These are phyloP conservation scores for Calcarius lapponicus DNA, from an alignment of 2,797 vertebrate species.

Conservation along the genomic window DNA sequence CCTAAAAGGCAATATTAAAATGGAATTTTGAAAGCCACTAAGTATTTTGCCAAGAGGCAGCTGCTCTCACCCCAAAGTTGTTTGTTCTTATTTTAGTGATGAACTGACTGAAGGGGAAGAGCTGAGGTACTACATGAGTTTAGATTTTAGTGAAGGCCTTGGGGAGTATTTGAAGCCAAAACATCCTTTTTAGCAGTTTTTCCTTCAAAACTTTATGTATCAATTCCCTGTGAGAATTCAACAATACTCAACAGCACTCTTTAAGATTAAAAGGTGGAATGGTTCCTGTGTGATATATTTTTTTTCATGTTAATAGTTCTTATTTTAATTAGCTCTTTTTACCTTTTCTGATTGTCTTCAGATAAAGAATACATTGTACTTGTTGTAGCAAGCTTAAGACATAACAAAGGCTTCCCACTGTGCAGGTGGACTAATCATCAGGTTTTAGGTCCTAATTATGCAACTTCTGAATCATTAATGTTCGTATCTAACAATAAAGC, in stretches of 20 bases:
- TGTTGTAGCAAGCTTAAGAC: not conserved
- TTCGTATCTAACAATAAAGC: not conserved
- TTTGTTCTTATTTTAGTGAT: not conserved
- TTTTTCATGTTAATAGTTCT: not conserved
- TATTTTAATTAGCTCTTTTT: constrained; percentile 28
- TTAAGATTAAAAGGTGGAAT: not conserved
- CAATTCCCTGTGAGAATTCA: not conserved
- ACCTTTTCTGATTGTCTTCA: not conserved
- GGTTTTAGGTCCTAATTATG: constrained; percentile 6
- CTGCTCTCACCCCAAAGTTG: not conserved
- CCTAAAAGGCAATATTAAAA: not conserved
- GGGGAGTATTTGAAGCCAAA: not conserved
- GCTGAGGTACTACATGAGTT: not conserved
- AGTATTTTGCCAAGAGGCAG: not conserved
- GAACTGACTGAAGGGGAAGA: not conserved
- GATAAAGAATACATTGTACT: not conserved
- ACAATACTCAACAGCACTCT: not conserved
- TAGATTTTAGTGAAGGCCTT: not conserved
- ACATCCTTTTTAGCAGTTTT: not conserved
- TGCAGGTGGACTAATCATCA: not conserved
- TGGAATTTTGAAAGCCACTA: not conserved
- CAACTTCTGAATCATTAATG: not conserved
- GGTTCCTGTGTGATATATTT: not conserved
- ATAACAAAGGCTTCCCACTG: constrained; percentile 7
- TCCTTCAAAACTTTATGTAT: not conserved